Evolutionary conservation across 92 coral and sea anemone genomes (phyloP).

Genomic region (Desmophyllum pertusum): DNA sequence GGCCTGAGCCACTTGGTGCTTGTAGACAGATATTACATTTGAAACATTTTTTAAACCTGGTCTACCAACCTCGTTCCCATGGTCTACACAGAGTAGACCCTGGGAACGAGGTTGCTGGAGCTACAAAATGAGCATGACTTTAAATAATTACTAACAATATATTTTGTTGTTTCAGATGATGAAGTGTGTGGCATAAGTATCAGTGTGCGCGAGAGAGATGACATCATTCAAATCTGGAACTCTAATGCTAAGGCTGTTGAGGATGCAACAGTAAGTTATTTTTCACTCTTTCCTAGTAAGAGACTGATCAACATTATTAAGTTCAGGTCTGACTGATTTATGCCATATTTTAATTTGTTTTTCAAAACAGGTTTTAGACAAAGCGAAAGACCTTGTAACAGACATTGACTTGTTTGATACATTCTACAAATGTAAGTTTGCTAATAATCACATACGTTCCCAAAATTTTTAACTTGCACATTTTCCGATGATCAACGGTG

Average conservation of each 20-base stretch:
- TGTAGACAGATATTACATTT: too few species aligned
- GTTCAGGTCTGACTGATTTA: background rate
- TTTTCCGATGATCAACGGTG: too few species aligned
- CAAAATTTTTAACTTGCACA: too few species aligned
- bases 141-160: background rate
- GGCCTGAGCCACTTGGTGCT: too few species aligned
- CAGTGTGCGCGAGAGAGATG: constrained; percentile 98
- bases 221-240: constrained; percentile 94
- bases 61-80: too few species aligned
- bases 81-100: too few species aligned
- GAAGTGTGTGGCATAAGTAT: constrained; percentile 95
- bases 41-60: too few species aligned
- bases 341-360: background rate
- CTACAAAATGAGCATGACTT: too few species aligned
- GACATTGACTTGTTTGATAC: constrained; percentile 83
- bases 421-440: constrained; percentile 87
- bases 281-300: background rate
- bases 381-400: constrained; percentile 73
- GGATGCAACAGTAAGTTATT: constrained; percentile 66
- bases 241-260: constrained; percentile 69
- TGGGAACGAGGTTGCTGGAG: too few species aligned
- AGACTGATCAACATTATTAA: background rate
- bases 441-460: too few species aligned
- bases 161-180: constrained; percentile 64
- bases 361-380: constrained; percentile 70